A percentile compares a stretch with the other conserved stretches of the same genome.
Conservation (phyloP, 2,113 vertebrate species). For the Arenaria interpres region DNA sequence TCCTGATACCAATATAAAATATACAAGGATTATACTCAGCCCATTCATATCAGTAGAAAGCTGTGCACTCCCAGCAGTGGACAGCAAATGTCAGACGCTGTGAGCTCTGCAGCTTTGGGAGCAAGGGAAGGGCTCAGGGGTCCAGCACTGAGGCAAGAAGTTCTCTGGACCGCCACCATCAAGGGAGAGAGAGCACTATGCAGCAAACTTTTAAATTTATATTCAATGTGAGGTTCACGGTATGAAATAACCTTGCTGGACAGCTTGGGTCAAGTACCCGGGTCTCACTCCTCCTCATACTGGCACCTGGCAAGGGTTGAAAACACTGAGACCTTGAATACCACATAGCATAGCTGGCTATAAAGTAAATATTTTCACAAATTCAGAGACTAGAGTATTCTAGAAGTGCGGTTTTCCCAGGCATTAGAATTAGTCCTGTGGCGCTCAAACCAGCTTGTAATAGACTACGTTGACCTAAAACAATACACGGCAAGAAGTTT, state of each 20-base stretch:
- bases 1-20: neutral
- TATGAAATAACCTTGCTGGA: neutral
- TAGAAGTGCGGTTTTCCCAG: neutral
- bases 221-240: neutral
- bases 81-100: neutral
- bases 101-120: neutral
- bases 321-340: neutral
- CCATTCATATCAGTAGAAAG: neutral
- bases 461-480: accelerated
- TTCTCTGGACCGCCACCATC: neutral
- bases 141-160: neutral
- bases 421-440: neutral
- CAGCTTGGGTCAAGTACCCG: neutral
- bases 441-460: neutral
- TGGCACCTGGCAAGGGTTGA: neutral
- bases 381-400: neutral
- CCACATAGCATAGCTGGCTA: neutral
- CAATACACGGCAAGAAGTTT: accelerated
- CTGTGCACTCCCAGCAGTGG: neutral
- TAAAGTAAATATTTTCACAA: neutral
- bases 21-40: neutral
- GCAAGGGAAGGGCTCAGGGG: neutral
- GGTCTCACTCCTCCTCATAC: neutral
- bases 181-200: neutral
- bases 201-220: neutral